Conservation (phyloP, 2,888 invertebrate species). For the Chirona hameri region DNA sequence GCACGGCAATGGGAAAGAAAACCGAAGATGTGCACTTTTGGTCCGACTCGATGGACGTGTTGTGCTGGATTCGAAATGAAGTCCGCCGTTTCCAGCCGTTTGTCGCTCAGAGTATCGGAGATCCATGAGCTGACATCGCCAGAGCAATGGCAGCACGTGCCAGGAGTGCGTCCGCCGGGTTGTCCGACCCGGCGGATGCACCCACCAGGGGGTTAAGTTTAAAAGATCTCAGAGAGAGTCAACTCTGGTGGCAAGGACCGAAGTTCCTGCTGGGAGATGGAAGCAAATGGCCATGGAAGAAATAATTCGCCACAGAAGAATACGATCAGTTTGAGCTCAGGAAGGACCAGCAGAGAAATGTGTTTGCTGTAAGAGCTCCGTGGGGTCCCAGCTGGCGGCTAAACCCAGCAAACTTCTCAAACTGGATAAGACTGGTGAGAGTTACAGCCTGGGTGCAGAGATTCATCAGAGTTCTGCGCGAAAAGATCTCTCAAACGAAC, state of each 20-base stretch:
- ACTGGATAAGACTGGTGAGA: neutral
- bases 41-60: neutral
- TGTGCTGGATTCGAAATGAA: conserved; percentile 1
- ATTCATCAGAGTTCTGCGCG: neutral
- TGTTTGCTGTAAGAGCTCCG: neutral
- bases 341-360: neutral
- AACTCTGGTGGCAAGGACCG: neutral
- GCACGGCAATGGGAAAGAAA: neutral
- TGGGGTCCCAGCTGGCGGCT: neutral
- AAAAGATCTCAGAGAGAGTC: neutral
- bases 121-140: neutral
- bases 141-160: neutral
- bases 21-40: neutral
- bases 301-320: neutral
- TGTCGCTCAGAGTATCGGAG: neutral
- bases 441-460: conserved; percentile 1
- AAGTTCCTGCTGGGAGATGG: neutral
- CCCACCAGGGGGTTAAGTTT: neutral
- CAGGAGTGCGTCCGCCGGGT: no score
- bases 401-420: neutral
- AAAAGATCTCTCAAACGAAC: neutral
- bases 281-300: neutral
- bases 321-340: neutral
- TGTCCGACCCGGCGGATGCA: neutral
- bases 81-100: neutral